A percentile compares a stretch with the other conserved stretches of the same genome.
phyloP scores from a whole-genome alignment of 1,140 invertebrate genomes.

The Aleiodes sp. region DNA sequence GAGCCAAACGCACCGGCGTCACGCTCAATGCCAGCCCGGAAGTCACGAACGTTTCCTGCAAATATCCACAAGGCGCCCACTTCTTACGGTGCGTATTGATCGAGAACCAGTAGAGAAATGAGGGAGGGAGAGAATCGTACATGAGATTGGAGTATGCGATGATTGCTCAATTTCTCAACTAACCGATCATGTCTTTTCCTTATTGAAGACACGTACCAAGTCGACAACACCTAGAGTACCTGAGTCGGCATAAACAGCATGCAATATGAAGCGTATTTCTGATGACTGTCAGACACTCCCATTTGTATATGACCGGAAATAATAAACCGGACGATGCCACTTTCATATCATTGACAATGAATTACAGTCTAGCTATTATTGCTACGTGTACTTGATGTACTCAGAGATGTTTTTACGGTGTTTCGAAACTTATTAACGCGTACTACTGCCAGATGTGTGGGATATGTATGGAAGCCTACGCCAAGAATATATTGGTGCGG shows the following conservation, averaged over 20 bases:
- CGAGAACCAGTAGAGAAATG: background rate
- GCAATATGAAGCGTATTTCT: background rate
- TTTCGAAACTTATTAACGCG: background rate
- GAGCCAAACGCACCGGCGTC: conserved; percentile 13
- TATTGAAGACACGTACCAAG: background rate
- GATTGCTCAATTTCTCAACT: conserved; percentile 12
- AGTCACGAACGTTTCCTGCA: conserved; percentile 11
- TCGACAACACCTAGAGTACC: conserved; percentile 3
- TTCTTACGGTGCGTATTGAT: background rate
- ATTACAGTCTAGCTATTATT: no score
- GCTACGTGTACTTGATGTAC: no score
- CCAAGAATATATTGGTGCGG: background rate
- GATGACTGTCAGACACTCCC: background rate
- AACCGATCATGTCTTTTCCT: conserved; percentile 4
- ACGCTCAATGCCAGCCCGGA: conserved; percentile 12
- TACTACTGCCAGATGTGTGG: background rate
- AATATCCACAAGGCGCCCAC: conserved; percentile 4
- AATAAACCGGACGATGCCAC: background rate
- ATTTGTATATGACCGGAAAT: background rate
- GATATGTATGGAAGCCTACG: background rate
- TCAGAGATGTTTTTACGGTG: background rate
- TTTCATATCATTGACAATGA: background rate
- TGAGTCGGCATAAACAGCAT: background rate
- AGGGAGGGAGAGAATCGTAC: background rate
- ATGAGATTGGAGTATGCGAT: conserved; percentile 9